Evolutionary conservation across 2,888 invertebrate species (phyloP), one percentile per base, ranked within the genome.

Genomic region (Nymphalis polychloros): DNA sequence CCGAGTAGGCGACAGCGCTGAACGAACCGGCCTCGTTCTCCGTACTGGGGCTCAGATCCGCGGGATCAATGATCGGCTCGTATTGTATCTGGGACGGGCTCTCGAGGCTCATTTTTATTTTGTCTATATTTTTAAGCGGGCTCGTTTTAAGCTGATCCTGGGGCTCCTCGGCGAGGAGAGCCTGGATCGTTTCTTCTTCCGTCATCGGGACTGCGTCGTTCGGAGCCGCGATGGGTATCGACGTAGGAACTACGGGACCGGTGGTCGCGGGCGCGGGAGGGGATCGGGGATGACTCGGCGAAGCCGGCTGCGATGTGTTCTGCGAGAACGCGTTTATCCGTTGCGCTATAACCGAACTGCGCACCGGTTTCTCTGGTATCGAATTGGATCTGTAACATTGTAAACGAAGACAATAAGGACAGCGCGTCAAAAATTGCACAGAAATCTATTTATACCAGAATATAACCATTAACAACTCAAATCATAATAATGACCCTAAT

Each of bases 341-440:
- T 79, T 95, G 95, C 17, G 95, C 94, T 78, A 95, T 93, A 10
- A 94, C 93, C 0, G 95, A 95, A 81, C 94, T 94, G 57, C 95
- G 93, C 41, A 94, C 92, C 7, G 95, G 95, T 73, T 95, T 95
- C 63, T 94, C 94, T 61, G 95, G 95, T 65, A 93, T 78, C 35
- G 88, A 82, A 69, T 85, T 85, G 8, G 87, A 81, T 75, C 90
- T 90, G 81, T 68, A 77, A 48, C 20, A 10, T 20, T 20, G 1
- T 10, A 50, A 50, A 50, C 8, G 20, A 10, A 55, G 8, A 1
- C 16, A 1, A 23, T 16, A 17, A 17, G 6, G 27, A 17, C 27
- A 27, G 50, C n/a, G n/a, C 6, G n/a, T 27, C 16, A 13, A 49
- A 6, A 49, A 0, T 19, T n/a, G 19, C 17, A 49, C 16, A n/a